Base-by-base conservation (phyloP, 2,113 vertebrate species). In the Podarcis muralis region DNA sequence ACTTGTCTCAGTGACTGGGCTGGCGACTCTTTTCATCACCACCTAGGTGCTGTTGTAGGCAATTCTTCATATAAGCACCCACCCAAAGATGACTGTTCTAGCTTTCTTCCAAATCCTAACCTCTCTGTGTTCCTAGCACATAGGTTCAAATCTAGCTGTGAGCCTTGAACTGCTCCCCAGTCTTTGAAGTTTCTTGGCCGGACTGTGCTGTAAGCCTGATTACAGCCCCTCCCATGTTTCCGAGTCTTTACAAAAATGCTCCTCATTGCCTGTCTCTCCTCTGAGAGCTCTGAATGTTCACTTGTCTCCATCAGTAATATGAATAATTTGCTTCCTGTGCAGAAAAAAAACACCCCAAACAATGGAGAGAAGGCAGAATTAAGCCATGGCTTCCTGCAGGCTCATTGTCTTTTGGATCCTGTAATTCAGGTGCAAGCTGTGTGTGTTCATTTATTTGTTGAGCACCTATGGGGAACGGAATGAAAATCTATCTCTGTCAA, bases 391-490 rank as follows among this genome's bases (percentile, higher is more conserved):
- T 88, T 88, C 87, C 81, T 57, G 87, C 74, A 3, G 81, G 7
- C 20, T 87, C 66, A 65, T 35, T 12, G 40, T 92, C 66, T 86
- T 76, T 12, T 66, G 62, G n/a, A 76, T 92, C 90, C 91, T 86
- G 32, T 1, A 78, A 16, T 1, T 4, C 4, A 93, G 78, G 66
- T 59, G 43, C 87, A 68, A 0, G 0, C 8, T 93, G 82, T 79
- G 48, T 57, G 27, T 5, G 18, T 53, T 53, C 22, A 79, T 93
- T 94, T 93, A n/a, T 57, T 91, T 93, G 93, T 89, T 88, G 81
- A 79, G 92, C 87, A 92, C 82, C 20, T 79, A 77, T 90, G 92
- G 85, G 84, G 88, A 74, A 81, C 90, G 90, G 83, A 93, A 74
- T 80, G 87, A 32, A 1, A 2, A 86, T 77, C 84, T 75, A 78